These are phyloP conservation scores for Timema podura DNA, from an alignment of 2,888 invertebrate species.

Conservation along the genomic window DNA sequence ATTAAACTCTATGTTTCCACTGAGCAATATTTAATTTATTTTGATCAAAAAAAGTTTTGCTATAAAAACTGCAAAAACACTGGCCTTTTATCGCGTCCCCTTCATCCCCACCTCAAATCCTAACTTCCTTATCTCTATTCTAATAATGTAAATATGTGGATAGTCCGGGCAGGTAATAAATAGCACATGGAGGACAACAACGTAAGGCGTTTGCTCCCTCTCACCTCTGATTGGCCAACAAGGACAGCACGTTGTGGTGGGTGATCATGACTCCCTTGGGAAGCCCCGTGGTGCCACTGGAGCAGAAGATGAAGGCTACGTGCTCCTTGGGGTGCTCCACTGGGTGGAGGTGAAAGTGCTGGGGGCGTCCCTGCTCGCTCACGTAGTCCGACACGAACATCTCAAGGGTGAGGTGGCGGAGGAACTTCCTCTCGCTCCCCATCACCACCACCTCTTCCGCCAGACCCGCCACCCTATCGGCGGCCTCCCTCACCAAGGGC, in stretches of 20 bases:
- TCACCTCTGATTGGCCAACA: constrained; percentile 1
- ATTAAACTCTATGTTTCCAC: too few species aligned
- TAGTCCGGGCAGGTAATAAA: too few species aligned
- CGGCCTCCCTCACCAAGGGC: neutral
- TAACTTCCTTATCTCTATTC: too few species aligned
- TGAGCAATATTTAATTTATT: too few species aligned
- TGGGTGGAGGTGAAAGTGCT: neutral
- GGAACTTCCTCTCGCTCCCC: neutral
- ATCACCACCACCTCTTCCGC: neutral
- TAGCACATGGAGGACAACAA: too few species aligned
- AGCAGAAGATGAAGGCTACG: constrained; percentile 61
- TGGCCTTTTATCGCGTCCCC: too few species aligned
- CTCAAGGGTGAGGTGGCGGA: neutral
- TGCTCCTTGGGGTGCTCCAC: constrained; percentile 36
- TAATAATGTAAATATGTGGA: too few species aligned
- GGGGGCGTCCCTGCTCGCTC: too few species aligned
- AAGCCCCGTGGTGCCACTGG: constrained; percentile 71
- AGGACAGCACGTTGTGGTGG: constrained; percentile 57
- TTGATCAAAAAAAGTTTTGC: too few species aligned
- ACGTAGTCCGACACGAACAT: neutral
- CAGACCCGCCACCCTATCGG: neutral
- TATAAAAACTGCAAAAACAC: too few species aligned
- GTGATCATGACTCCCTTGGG: constrained; percentile 74
- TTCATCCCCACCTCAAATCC: too few species aligned
- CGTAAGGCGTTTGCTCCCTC: too few species aligned